Conservation (phyloP, 2,113 vertebrate species). For the Gavia stellata region DNA sequence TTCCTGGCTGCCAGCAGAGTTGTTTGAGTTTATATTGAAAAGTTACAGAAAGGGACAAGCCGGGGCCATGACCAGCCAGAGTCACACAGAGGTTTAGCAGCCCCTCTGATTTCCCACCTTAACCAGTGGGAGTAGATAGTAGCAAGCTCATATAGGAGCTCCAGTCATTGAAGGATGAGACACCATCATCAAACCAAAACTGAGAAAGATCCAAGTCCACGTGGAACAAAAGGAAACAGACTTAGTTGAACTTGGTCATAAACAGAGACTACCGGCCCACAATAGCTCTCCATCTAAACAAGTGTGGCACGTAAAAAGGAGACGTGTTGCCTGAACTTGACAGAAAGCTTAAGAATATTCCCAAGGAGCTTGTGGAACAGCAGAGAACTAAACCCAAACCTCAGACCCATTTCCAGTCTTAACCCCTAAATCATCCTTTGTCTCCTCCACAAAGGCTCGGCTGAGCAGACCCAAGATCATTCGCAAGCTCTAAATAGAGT, state of each 20-base stretch:
- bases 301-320: fast-evolving
- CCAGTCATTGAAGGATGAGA: neutral
- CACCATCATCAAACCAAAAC: neutral
- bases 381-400: neutral
- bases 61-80: neutral
- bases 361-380: neutral
- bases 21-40: neutral
- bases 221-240: neutral
- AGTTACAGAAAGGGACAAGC: neutral
- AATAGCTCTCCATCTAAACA: fast-evolving
- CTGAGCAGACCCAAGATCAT: neutral
- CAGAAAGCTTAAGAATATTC: neutral
- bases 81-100: neutral
- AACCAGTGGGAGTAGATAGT: neutral
- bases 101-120: neutral
- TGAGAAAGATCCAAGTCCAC: neutral
- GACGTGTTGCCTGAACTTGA: neutral
- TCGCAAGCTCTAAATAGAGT: neutral
- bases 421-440: neutral
- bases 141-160: neutral
- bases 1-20: neutral
- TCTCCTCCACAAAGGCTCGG: neutral
- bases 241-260: neutral
- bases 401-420: neutral
- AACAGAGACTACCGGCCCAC: neutral